Conservation (phyloP, 2,888 invertebrate species). For the Netelia fuscicornis region DNA sequence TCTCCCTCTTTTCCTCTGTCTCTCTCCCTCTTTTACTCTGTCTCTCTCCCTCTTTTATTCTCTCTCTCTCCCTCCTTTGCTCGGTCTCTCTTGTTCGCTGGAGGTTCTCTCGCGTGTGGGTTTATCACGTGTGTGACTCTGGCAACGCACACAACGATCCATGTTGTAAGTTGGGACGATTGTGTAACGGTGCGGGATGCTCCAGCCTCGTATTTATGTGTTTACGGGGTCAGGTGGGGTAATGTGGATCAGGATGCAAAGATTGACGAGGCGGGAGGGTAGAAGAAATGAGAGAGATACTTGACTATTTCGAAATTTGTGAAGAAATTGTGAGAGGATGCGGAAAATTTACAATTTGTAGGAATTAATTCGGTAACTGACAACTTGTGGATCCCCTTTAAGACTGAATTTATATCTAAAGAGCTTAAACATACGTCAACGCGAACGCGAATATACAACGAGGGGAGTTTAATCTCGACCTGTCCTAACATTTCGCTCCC, state of each 20-base stretch:
- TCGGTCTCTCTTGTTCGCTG: conserved; percentile 4
- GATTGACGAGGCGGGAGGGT: neutral
- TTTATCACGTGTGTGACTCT: conserved; percentile 33
- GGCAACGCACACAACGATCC: neutral
- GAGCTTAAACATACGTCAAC: too few relatives aligned
- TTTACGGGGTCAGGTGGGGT: neutral
- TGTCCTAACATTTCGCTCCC: too few relatives aligned
- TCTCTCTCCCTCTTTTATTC: conserved; percentile 7
- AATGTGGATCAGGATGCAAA: neutral
- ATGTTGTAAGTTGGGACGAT: conserved; percentile 38
- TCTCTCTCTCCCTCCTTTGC: neutral
- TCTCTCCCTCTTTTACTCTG: neutral
- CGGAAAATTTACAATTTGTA: too few relatives aligned
- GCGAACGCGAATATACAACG: too few relatives aligned
- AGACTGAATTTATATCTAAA: too few relatives aligned
- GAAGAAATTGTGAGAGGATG: too few relatives aligned
- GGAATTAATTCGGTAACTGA: too few relatives aligned
- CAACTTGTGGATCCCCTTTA: too few relatives aligned
- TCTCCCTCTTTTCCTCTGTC: conserved; percentile 18
- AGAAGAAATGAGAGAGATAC: too few relatives aligned
- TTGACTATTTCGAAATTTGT: too few relatives aligned
- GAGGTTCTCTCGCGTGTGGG: neutral
- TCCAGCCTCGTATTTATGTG: conserved; percentile 40
- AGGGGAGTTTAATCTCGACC: too few relatives aligned
- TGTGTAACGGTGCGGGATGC: conserved; percentile 62